A percentile compares a stretch with the other conserved stretches of the same genome.
Evolutionary conservation across 2,888 invertebrate species (phyloP).

Genomic region (Nemapogon koenigi): DNA sequence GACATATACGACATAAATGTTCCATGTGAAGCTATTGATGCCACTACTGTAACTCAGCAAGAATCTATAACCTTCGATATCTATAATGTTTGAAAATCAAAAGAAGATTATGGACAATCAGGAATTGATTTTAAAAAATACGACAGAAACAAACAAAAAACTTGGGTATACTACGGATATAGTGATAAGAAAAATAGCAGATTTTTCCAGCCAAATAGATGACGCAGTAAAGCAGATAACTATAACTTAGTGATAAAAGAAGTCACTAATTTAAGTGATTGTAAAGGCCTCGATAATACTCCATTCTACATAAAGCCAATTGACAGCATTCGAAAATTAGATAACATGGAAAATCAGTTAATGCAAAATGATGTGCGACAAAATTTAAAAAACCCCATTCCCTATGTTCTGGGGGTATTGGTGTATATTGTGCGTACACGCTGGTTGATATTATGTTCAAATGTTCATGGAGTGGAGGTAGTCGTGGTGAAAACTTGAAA

Average conservation of each 20-base stretch:
- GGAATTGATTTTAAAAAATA: neutral
- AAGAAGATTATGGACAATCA: neutral
- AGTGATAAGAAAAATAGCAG: neutral
- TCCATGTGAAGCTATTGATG: too few species aligned
- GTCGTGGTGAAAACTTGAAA: neutral
- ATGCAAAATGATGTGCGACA: too few species aligned
- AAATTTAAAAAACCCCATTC: neutral
- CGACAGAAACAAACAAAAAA: neutral
- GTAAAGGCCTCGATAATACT: neutral
- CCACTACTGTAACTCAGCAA: too few species aligned
- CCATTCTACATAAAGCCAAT: neutral
- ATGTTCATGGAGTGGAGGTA: slow-evolving; percentile 7
- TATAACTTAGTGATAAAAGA: neutral
- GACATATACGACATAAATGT: too few species aligned
- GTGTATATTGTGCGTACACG: slow-evolving; percentile 5
- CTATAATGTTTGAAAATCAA: neutral
- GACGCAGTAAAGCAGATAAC: neutral
- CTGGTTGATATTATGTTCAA: slow-evolving; percentile 1
- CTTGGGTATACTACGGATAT: neutral
- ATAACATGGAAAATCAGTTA: neutral
- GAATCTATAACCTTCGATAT: too few species aligned
- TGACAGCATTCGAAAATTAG: neutral
- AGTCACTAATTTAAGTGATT: neutral
- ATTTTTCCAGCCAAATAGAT: neutral
- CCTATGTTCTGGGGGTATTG: neutral